Evolutionary conservation across 2,888 invertebrate genomes (phyloP), one percentile per base, ranked within the genome.

Genomic region (Brachynemurus nebulosus): DNA sequence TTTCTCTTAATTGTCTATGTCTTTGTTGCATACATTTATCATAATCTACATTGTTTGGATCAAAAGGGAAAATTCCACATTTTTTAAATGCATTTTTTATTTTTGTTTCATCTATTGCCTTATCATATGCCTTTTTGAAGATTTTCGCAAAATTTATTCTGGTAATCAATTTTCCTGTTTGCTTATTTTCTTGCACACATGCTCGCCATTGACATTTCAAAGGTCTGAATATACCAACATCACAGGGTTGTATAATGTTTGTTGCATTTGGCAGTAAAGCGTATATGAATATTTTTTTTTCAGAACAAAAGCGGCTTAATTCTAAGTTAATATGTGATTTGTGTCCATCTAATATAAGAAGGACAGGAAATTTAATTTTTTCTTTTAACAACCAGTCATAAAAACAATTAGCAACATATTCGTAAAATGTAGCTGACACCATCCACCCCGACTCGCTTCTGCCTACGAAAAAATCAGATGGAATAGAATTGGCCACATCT

Each of bases 211-310:
- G 34, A 11, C 30, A 42, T 40, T 55, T 55, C 19, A 54, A 36
- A 2, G 52, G 49, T 41, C 45, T 34, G 27, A 55, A 55, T n/a
- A 54, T 45, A 6, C 48, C 45, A 8, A 51, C 52, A 47, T 55
- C 55, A 21, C 50, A 51, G 2, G 55, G 55, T 43, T 55, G 57
- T 19, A 49, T 34, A 34, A 57, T 48, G 18, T 55, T 53, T 2
- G 51, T 55, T 7, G 52, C 23, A 44, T 54, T 55, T 2, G 53
- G 50, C 7, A 47, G 49, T n/a, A 55, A 39, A 25, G 40, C 48
- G 17, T 53, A 47, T 19, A 57, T 48, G 14, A 46, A 43, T 11
- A 58, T 58, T 44, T 47, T 14, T n/a, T 54, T 47, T 20, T 54
- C 44, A 23, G 41, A 23, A 42, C 57, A 58, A 40, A 53, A 54